Conservation (phyloP, 2,797 vertebrate genomes). For the Ctenopoma multispine region DNA sequence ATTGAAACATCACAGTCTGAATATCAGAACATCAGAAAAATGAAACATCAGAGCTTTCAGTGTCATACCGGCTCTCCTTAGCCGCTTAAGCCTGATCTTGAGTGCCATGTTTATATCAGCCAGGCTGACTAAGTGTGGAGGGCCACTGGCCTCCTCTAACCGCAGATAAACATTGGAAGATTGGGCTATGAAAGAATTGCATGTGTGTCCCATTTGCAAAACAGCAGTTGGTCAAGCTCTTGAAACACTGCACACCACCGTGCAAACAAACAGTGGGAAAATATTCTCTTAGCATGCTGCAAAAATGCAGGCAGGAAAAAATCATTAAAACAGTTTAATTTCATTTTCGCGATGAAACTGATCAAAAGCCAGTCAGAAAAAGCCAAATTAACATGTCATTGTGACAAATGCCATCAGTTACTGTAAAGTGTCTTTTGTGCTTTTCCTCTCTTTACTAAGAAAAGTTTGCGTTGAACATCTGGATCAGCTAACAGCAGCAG, state of each 20-base stretch:
- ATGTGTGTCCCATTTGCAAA: constrained; percentile 37
- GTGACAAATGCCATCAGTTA: constrained; percentile 29
- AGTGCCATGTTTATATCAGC: constrained; percentile 44
- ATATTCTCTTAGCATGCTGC: constrained; percentile 23
- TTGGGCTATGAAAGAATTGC: constrained; percentile 23
- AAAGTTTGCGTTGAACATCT: constrained; percentile 60
- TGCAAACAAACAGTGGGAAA: constrained; percentile 38
- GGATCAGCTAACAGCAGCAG: constrained; percentile 59
- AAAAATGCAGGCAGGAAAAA: constrained; percentile 21
- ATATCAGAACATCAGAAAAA: too few relatives aligned
- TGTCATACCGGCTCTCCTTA: constrained; percentile 4
- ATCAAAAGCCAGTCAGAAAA: constrained; percentile 26
- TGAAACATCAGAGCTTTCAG: constrained; percentile 12
- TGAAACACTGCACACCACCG: constrained; percentile 22
- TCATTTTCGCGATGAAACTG: constrained; percentile 1
- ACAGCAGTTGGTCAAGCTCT: constrained; percentile 14
- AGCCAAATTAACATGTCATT: constrained; percentile 29
- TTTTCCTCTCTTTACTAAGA: constrained; percentile 38
- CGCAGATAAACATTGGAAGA: constrained; percentile 42
- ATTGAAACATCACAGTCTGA: constrained; percentile 16
- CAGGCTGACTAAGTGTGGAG: constrained; percentile 49
- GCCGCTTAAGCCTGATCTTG: constrained; percentile 18
- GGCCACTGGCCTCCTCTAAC: constrained; percentile 42
- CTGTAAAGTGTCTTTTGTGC: constrained; percentile 26
- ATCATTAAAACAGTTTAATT: constrained; percentile 5